These are phyloP conservation scores for Metopolophium dirhodum DNA, from an alignment of 1,140 invertebrate genomes.

Conservation along the genomic window DNA sequence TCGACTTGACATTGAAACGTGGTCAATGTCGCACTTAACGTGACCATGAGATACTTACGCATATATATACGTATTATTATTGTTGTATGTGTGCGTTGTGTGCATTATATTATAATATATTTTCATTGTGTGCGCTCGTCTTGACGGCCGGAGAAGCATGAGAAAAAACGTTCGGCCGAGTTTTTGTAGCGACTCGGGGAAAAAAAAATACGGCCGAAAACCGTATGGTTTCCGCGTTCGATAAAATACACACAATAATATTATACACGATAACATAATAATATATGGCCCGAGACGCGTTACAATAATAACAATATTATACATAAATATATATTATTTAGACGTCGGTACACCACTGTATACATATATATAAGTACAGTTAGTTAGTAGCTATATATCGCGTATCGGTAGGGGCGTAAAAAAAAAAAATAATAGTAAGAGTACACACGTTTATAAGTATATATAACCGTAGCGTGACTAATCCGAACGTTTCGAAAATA, in stretches of 20 bases:
- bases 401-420: background rate
- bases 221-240: conserved; percentile 46
- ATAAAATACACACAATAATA: conserved; percentile 18
- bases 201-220: conserved; percentile 2
- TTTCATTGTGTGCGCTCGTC: background rate
- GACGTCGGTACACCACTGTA: background rate
- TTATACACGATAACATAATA: background rate
- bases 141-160: background rate
- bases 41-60: background rate
- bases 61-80: background rate
- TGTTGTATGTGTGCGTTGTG: background rate
- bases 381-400: conserved; percentile 20
- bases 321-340: background rate
- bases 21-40: conserved; percentile 10
- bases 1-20: conserved; percentile 37
- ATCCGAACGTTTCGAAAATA: conserved; percentile 20
- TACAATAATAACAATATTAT: background rate
- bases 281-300: background rate
- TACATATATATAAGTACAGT: background rate
- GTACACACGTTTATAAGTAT: background rate
- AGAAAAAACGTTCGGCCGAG: background rate
- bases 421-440: conserved; percentile 11
- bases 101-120: background rate
- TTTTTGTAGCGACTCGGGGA: background rate
- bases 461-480: conserved; percentile 46